Conservation (phyloP, 2,113 vertebrate genomes). For the Entomyzon cyanotis region DNA sequence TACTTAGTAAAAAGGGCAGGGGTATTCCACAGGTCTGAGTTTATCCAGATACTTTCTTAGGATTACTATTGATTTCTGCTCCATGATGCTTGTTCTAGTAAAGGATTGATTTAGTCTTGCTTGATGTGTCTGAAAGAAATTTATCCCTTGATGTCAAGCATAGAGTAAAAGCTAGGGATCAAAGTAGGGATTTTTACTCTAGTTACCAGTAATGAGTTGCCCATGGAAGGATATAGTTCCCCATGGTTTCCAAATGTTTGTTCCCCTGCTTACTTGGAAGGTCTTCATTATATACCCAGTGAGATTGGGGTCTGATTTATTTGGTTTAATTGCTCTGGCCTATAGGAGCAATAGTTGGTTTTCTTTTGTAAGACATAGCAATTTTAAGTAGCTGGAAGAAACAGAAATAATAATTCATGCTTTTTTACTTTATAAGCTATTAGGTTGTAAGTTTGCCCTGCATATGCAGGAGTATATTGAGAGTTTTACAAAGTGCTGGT, state of each 20-base stretch:
- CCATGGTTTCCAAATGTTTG: not conserved
- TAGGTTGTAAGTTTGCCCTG: not conserved
- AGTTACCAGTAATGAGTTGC: not conserved
- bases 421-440: not conserved
- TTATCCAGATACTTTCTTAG: not conserved
- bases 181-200: not conserved
- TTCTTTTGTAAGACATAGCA: not conserved
- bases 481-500: not conserved
- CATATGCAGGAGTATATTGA: accelerated
- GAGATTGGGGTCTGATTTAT: not conserved
- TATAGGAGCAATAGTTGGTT: not conserved
- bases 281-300: not conserved
- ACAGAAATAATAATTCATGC: not conserved
- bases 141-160: not conserved
- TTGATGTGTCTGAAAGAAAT: not conserved
- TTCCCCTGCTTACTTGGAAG: not conserved
- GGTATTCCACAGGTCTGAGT: not conserved
- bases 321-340: not conserved
- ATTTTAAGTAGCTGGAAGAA: not conserved
- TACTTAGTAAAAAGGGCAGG: not conserved
- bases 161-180: not conserved
- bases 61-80: not conserved
- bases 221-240: not conserved
- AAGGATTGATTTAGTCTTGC: not conserved
- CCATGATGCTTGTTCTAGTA: not conserved